A percentile compares a stretch with the other conserved stretches of the same genome.
Conservation (phyloP, 2,888 invertebrate genomes). For the Monochamus alternatus region DNA sequence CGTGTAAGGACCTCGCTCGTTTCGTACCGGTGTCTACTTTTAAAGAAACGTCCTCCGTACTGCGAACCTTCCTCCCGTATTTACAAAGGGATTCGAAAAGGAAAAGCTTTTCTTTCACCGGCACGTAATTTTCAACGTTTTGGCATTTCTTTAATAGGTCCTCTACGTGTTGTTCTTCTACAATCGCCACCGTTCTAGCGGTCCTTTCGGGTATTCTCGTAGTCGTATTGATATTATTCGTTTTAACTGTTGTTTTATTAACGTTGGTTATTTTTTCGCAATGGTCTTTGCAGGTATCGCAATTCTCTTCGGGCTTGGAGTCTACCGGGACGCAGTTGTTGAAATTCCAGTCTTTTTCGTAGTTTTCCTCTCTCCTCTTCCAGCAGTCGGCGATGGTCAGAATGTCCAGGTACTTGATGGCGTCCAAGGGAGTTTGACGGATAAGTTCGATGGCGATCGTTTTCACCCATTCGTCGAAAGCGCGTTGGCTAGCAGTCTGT, state of each 20-base stretch:
- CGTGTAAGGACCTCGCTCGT: constrained; percentile 80
- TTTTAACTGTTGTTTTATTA: background rate
- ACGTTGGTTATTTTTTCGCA: constrained; percentile 20
- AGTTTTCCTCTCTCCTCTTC: constrained; percentile 51
- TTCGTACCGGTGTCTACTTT: constrained; percentile 70
- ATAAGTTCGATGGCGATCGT: constrained; percentile 83
- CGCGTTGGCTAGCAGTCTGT: constrained; percentile 80
- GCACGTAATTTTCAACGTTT: constrained; percentile 78
- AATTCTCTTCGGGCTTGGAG: constrained; percentile 24
- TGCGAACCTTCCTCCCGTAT: constrained; percentile 76
- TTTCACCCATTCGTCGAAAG: constrained; percentile 83
- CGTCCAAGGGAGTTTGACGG: constrained; percentile 82
- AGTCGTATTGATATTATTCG: constrained; percentile 14
- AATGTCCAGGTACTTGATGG: constrained; percentile 82
- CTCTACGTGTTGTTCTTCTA: constrained; percentile 70
- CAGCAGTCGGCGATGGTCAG: constrained; percentile 73
- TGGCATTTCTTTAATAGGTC: constrained; percentile 73
- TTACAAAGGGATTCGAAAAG: constrained; percentile 81
- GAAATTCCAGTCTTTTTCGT: constrained; percentile 64
- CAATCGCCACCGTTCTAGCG: background rate
- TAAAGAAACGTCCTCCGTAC: constrained; percentile 77
- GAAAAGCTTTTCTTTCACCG: constrained; percentile 81
- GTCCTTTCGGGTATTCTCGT: constrained; percentile 20
- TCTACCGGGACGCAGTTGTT: constrained; percentile 38
- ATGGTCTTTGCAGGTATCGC: constrained; percentile 43